phyloP scores from a whole-genome alignment of 2,113 vertebrate genomes.

The Phaetusa simplex region DNA sequence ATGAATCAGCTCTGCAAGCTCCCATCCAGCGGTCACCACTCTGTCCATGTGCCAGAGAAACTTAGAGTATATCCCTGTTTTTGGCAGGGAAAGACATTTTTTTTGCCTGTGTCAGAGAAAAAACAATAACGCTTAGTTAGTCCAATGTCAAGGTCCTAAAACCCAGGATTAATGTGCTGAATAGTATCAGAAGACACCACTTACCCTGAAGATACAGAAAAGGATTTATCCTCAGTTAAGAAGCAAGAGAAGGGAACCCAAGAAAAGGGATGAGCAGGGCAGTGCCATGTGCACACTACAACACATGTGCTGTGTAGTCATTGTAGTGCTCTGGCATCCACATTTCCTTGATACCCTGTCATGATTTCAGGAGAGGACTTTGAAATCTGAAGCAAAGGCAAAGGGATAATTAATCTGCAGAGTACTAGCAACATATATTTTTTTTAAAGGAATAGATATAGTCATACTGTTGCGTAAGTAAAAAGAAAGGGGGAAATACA shows the following conservation, averaged over 20 bases:
- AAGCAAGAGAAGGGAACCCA: neutral
- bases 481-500: neutral
- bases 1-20: neutral
- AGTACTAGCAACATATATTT: neutral
- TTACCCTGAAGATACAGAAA: neutral
- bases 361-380: neutral
- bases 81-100: neutral
- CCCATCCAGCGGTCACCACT: neutral
- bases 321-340: neutral
- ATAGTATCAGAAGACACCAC: neutral
- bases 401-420: neutral
- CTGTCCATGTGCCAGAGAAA: neutral
- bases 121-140: neutral
- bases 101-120: neutral
- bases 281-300: neutral
- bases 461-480: neutral
- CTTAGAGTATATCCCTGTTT: neutral
- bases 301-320: rapidly evolving
- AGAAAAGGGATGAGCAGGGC: neutral
- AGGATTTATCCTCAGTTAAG: neutral
- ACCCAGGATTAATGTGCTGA: neutral
- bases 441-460: neutral
- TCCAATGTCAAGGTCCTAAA: neutral
- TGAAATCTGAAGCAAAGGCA: neutral
- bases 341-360: neutral